Evolutionary conservation across 2,113 vertebrate species (phyloP), one percentile per base, ranked within the genome.

Genomic region (Etheostoma spectabile): DNA sequence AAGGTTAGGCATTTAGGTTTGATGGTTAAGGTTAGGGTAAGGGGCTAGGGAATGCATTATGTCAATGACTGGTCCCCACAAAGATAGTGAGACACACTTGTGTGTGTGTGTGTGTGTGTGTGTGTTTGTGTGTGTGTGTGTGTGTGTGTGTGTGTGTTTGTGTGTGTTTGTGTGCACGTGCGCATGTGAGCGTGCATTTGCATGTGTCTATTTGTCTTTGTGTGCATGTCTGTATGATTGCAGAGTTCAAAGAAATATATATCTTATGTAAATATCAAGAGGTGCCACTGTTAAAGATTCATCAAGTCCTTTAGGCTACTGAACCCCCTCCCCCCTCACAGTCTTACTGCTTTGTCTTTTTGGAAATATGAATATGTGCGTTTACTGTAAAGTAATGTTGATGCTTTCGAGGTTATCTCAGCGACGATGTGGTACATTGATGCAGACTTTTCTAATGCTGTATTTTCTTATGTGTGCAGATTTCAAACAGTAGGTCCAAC

Each of bases 381-480:
- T 80, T 72, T 82, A 79, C 85, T 92, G 80, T 89, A 85, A 93
- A 88, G 83, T 87, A 56, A 79, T 30, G 16, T 86, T 42, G 22
- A 74, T 52, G 74, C 85, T 90, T 84, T 88, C 70, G 8, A 83
- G 77, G 82, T 86, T 82, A 83, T 88, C 69, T 80, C 60, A 62
- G 87, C 85, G 87, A 93, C 89, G 85, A 90, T n/a, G 84, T 89
- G 95, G 94, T 95, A 95, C 94, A 77, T 51, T 77, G 30, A 83
- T 76, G 79, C 73, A 82, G 69, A 90, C 68, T 78, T 83, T 64
- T 82, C 65, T 77, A 55, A 78, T 91, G 90, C 83, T 92, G 84
- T 92, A 88, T 91, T 89, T 92, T 88, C 73, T n/a, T 72, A 78
- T 52, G 48, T 87, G 87, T 82, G 84, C 70, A 89, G 49, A 76